A percentile compares a stretch with the other conserved stretches of the same genome.
Conservation (phyloP, 2,113 vertebrate species). For the Irena cyanogastra region DNA sequence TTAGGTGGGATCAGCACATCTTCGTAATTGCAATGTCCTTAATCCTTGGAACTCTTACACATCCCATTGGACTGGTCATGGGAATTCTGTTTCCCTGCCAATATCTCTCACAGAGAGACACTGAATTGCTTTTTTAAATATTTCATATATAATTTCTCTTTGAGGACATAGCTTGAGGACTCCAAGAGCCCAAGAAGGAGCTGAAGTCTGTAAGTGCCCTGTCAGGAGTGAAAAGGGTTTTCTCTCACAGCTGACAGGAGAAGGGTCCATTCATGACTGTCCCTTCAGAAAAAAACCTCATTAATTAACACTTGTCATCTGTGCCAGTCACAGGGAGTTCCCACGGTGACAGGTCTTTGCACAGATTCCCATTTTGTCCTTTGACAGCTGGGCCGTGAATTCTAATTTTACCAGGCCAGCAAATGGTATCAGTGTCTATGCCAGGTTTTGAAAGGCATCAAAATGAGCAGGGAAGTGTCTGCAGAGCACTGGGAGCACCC, state of each 20-base stretch:
- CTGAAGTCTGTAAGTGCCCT: neutral
- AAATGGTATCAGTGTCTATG: neutral
- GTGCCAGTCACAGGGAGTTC: slow-evolving; percentile 9
- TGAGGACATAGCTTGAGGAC: fast-evolving
- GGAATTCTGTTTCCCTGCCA: neutral
- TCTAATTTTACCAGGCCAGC: neutral
- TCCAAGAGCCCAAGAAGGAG: neutral
- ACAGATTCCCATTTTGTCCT: neutral
- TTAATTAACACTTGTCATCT: slow-evolving; percentile 23
- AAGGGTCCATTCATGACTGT: neutral
- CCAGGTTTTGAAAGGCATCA: neutral
- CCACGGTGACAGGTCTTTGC: neutral
- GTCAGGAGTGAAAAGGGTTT: neutral
- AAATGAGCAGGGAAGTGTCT: neutral
- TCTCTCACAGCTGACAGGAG: neutral
- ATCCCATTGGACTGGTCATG: neutral
- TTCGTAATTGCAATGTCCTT: neutral
- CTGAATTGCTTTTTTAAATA: neutral
- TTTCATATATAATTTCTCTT: neutral
- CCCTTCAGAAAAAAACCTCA: neutral
- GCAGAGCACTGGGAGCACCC: neutral
- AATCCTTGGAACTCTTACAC: neutral
- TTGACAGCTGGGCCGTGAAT: neutral
- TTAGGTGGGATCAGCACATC: neutral
- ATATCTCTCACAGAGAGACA: neutral